phyloP scores from a whole-genome alignment of 2,113 vertebrate species.

The Perca fluviatilis region DNA sequence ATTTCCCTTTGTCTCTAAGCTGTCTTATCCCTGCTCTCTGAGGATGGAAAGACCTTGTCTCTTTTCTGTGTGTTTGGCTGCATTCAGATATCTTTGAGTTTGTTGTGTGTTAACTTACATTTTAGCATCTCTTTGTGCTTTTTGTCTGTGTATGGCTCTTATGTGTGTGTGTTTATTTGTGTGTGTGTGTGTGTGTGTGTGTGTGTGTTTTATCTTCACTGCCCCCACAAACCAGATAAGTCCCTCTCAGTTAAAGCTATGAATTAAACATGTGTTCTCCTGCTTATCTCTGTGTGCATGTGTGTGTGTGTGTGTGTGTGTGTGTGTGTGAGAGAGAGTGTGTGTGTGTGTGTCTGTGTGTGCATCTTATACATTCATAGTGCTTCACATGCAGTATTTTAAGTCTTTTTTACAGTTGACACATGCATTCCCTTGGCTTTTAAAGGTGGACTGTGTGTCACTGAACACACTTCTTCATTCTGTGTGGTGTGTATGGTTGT shows the following conservation, averaged over 20 bases:
- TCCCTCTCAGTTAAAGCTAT: constrained; percentile 41
- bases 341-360: not conserved
- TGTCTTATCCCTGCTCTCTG: constrained; percentile 31
- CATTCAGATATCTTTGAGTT: not conserved
- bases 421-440: constrained; percentile 31
- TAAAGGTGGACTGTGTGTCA: constrained; percentile 16
- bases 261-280: constrained; percentile 55
- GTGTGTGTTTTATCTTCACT: constrained; percentile 12
- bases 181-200: constrained; percentile 6
- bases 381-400: constrained; percentile 10
- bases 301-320: not conserved
- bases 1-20: constrained; percentile 36
- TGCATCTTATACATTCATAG: constrained; percentile 27
- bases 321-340: not conserved
- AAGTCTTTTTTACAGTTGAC: constrained; percentile 43
- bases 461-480: not conserved
- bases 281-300: constrained; percentile 26
- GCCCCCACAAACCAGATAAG: constrained; percentile 41
- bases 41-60: constrained; percentile 22
- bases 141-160: not conserved
- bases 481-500: not conserved
- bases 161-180: too few relatives aligned
- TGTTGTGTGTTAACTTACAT: constrained; percentile 11
- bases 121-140: constrained; percentile 18
- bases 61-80: constrained; percentile 15